Evolutionary conservation across 1,140 invertebrate genomes (phyloP), one percentile per base, ranked within the genome.

Genomic region (Aporrectodea caliginosa): DNA sequence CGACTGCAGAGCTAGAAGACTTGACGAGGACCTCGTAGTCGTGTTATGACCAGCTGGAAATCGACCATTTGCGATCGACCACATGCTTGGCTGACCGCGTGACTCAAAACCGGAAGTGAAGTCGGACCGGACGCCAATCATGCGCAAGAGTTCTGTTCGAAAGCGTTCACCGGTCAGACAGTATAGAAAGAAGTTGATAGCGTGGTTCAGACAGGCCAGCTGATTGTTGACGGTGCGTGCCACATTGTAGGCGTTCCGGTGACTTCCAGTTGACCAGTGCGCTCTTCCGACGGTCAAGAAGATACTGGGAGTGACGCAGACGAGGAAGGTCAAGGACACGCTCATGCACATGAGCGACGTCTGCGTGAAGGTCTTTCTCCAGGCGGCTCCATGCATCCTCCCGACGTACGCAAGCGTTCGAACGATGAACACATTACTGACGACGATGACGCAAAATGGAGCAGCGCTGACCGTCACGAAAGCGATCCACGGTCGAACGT

Each of bases 401-500:
- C 1, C 22, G 27, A 74, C 33, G 12, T 34, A 32, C 27, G 68
- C 12, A 32, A 81, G 73, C 16, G 76, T 33, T 35, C 31, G 72
- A 58, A 80, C 71, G 71, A 80, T 80, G 27, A 78, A 32, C 22
- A 75, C 22, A 33, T 80, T 80, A 33, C 75, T 79, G 27, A 80
- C 58, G 34, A 80, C 29, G 2, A 80, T 29, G 30, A 78, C 34
- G 33, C 16, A 1, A 32, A 75, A 72, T 43, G 79, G 79, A 22
- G 79, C 27, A 35, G 69, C 69, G 22, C 33, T 80, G 27, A 78
- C 58, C 2, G 79, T 22, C 12, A 35, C 33, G 68, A 80, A 80
- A 16, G 79, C 79, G n/a, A 80, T 78, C 79, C 79, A 80, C 12
- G 79, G 75, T 35, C 79, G 58, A 33, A 80, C 69, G 33, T 43